These are phyloP conservation scores for Eristalis arbustorum DNA, from an alignment of 2,888 invertebrate species.

Conservation along the genomic window DNA sequence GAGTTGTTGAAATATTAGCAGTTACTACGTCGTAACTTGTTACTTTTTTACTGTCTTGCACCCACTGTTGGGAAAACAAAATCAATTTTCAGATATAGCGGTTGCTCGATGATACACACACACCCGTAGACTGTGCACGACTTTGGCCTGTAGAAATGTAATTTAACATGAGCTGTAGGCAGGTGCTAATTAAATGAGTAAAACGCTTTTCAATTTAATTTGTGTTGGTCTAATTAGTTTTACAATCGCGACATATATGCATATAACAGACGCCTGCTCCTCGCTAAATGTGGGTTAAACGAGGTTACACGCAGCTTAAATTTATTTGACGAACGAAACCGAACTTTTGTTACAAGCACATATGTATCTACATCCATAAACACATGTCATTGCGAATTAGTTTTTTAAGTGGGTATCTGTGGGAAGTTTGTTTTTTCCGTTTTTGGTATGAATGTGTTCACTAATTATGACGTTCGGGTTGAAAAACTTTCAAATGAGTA, in stretches of 20 bases:
- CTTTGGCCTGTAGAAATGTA: background rate
- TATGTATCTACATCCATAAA: background rate
- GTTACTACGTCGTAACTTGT: conserved; percentile 25
- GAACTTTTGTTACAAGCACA: background rate
- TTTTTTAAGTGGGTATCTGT: background rate
- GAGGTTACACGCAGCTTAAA: conserved; percentile 5
- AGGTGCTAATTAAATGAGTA: conserved; percentile 25
- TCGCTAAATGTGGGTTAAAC: conserved; percentile 8
- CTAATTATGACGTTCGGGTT: background rate
- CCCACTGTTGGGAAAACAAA: background rate
- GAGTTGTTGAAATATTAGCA: conserved; percentile 11
- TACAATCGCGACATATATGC: background rate
- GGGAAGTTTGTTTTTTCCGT: background rate
- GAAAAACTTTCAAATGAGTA: too few species aligned
- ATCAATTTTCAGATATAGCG: background rate
- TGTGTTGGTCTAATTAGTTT: conserved; percentile 37
- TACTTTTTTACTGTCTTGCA: background rate
- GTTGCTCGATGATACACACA: background rate
- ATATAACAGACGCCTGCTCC: background rate
- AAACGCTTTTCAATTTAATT: conserved; percentile 1
- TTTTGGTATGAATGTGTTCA: background rate
- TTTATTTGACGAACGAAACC: background rate
- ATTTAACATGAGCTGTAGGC: background rate
- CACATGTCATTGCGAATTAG: background rate
- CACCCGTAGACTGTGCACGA: background rate